phyloP scores from a whole-genome alignment of 2,113 vertebrate genomes.

The Callionymus lyra region DNA sequence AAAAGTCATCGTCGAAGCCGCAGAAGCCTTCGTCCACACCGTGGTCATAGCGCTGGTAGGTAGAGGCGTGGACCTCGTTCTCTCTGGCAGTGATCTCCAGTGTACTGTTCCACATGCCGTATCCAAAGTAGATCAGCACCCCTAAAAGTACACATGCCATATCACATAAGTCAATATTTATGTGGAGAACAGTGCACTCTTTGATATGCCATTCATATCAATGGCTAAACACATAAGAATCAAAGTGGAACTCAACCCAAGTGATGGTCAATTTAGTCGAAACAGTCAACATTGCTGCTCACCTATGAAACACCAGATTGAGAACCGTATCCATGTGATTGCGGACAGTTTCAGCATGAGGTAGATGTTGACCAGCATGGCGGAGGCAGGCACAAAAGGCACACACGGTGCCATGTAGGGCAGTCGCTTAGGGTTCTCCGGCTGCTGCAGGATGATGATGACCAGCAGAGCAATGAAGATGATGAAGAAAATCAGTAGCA shows the following conservation, averaged over 20 bases:
- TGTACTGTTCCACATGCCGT: constrained; percentile 96
- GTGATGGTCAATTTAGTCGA: background rate
- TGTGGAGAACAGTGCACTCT: no score
- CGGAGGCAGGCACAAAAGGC: constrained; percentile 87
- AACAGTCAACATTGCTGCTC: constrained; percentile 34
- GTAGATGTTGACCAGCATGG: constrained; percentile 98
- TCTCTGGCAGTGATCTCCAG: constrained; percentile 90
- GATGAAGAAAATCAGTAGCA: constrained; percentile 67
- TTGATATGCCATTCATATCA: no score
- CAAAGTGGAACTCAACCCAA: background rate
- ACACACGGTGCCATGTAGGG: constrained; percentile 97
- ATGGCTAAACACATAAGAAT: no score
- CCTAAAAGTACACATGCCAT: constrained; percentile 58
- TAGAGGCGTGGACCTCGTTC: constrained; percentile 89
- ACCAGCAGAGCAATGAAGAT: constrained; percentile 61
- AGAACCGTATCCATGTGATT: constrained; percentile 95
- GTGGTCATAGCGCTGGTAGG: constrained; percentile 90
- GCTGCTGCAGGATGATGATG: constrained; percentile 90
- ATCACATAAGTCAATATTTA: background rate
- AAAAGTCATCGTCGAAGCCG: constrained; percentile 76
- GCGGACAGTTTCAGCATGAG: constrained; percentile 97
- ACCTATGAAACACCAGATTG: constrained; percentile 94
- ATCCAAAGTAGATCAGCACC: constrained; percentile 95
- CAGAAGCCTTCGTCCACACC: constrained; percentile 87
- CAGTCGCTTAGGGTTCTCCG: constrained; percentile 92